Percentiles rank a stretch among this genome's conserved stretches.
Conservation (phyloP, 2,888 invertebrate genomes). For the Druceiella hillmani region DNA sequence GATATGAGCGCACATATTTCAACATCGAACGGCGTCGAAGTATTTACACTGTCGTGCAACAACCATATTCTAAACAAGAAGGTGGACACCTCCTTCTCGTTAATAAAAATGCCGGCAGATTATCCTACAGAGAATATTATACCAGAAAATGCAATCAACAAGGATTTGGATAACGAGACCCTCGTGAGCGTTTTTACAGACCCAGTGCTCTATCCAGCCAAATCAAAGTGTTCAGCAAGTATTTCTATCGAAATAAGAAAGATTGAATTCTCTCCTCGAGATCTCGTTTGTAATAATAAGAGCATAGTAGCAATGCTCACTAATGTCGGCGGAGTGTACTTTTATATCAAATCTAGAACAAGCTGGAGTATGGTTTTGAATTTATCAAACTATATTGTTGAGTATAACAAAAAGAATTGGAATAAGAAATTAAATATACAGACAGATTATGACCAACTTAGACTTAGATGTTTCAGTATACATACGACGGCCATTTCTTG, state of each 20-base stretch:
- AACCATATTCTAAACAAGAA: too few relatives aligned
- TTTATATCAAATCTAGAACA: conserved; percentile 27
- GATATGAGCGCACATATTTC: too few relatives aligned
- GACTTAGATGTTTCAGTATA: conserved; percentile 30
- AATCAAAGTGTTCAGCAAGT: conserved; percentile 31
- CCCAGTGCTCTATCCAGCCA: conserved; percentile 38
- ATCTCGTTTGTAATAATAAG: conserved; percentile 28
- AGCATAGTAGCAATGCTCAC: conserved; percentile 34
- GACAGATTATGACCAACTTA: conserved; percentile 20
- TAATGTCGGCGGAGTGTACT: conserved; percentile 36
- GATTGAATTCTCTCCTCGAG: conserved; percentile 36
- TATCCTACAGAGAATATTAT: too few relatives aligned
- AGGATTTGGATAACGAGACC: conserved; percentile 33
- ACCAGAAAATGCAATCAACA: too few relatives aligned
- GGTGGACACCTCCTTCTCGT: too few relatives aligned
- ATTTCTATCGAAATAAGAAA: conserved; percentile 28
- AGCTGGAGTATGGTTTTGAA: conserved; percentile 31
- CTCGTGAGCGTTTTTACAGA: conserved; percentile 36
- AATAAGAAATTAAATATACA: conserved; percentile 20
- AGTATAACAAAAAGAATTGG: conserved; percentile 21
- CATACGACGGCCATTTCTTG: conserved; percentile 35
- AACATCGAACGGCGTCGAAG: too few relatives aligned
- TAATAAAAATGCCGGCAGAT: conserved; percentile 33
- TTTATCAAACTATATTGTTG: conserved; percentile 29
- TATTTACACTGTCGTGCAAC: too few relatives aligned